Percentiles rank a stretch among this genome's conserved stretches.
These are phyloP conservation scores for Lepidochrysops patricia DNA, from an alignment of 2,888 invertebrate genomes.

Conservation along the genomic window DNA sequence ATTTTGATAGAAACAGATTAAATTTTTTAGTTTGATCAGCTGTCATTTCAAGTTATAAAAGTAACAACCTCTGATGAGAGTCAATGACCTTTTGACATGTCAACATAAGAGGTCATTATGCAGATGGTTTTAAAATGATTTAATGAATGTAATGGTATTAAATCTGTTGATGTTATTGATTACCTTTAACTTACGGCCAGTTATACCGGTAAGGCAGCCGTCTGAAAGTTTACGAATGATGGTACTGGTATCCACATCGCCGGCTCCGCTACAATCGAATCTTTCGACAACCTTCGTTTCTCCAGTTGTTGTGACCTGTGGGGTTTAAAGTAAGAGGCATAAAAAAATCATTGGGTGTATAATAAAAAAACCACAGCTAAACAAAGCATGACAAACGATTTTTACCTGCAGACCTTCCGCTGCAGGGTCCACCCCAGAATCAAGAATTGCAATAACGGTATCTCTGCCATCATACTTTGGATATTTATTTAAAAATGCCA, in stretches of 20 bases:
- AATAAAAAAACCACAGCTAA: conserved; percentile 38
- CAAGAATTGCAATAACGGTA: conserved; percentile 94
- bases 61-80: background rate
- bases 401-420: conserved; percentile 93
- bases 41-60: background rate
- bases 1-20: too few species aligned
- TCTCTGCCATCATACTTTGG: conserved; percentile 93
- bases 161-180: conserved; percentile 17
- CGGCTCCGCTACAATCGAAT: conserved; percentile 96
- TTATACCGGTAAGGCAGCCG: conserved; percentile 86
- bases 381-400: conserved; percentile 65
- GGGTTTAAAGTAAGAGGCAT: background rate
- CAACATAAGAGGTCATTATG: background rate
- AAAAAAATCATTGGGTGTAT: background rate
- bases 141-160: background rate
- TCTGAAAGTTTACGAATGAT: conserved; percentile 69
- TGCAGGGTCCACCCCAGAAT: conserved; percentile 98
- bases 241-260: conserved; percentile 94
- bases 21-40: too few species aligned
- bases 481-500: conserved; percentile 89
- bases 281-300: conserved; percentile 95
- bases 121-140: background rate
- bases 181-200: conserved; percentile 92
- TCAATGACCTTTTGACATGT: conserved; percentile 3
- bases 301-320: conserved; percentile 89